Conservation (phyloP, 2,113 vertebrate species). For the Caranx ignobilis region DNA sequence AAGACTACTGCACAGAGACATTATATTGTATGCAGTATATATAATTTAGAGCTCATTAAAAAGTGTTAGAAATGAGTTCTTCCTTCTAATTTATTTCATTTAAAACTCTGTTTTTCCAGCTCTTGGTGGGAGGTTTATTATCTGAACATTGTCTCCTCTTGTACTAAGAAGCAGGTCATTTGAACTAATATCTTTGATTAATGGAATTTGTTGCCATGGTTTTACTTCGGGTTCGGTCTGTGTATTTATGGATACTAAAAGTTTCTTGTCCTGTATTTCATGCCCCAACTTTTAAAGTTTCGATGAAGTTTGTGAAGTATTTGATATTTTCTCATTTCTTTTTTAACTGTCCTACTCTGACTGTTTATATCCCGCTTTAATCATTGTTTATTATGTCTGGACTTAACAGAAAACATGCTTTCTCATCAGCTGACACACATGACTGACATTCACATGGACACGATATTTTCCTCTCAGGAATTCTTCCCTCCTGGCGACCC, state of each 20-base stretch:
- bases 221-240: neutral
- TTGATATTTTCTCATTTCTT: constrained; percentile 41
- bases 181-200: constrained; percentile 4
- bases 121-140: neutral
- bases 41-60: neutral
- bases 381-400: constrained; percentile 72
- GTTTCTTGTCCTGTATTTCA: constrained; percentile 10
- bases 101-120: neutral
- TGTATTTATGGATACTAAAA: neutral
- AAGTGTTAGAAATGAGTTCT: neutral
- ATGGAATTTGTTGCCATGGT: neutral
- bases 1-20: too few species aligned
- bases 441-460: constrained; percentile 59
- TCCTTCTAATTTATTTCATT: neutral
- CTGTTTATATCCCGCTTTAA: constrained; percentile 62
- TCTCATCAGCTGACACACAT: constrained; percentile 66
- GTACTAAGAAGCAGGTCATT: neutral
- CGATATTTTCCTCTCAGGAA: constrained; percentile 72
- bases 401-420: constrained; percentile 72
- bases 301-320: neutral
- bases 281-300: constrained; percentile 21
- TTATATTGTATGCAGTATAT: too few species aligned
- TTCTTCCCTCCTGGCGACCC: constrained; percentile 39
- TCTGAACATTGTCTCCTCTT: neutral
- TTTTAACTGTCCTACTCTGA: constrained; percentile 39